A percentile compares a stretch with the other conserved stretches of the same genome.
Conservation (phyloP, 92 coral and sea anemone genomes). For the Heliopora coerulea region DNA sequence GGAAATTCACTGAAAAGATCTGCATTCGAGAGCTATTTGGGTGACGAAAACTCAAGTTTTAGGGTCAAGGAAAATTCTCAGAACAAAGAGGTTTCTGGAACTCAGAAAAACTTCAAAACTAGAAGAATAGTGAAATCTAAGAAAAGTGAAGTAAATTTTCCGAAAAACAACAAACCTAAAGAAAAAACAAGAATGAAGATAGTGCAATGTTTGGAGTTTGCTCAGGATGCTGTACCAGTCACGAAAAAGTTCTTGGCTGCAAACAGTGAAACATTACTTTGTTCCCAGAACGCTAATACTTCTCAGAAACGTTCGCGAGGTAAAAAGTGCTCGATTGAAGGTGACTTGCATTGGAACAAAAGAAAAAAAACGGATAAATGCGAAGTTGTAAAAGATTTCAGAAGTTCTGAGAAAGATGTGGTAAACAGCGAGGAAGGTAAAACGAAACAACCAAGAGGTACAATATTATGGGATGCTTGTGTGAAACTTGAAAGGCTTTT, state of each 20-base stretch:
- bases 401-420: not conserved
- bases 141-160: not conserved
- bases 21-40: not conserved
- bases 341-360: not conserved
- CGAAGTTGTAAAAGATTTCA: not conserved
- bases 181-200: constrained; percentile 16
- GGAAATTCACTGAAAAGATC: not conserved
- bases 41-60: not conserved
- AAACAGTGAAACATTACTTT: not conserved
- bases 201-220: constrained; percentile 15
- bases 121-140: not conserved
- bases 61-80: not conserved
- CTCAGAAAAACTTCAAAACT: not conserved
- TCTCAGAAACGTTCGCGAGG: not conserved
- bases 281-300: not conserved
- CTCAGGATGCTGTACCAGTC: not conserved
- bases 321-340: not conserved
- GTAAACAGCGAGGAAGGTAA: not conserved
- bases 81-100: not conserved
- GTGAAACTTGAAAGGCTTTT: constrained; percentile 27
- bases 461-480: constrained; percentile 28
- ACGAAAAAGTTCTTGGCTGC: not conserved
- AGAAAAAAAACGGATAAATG: not conserved
- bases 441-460: not conserved
- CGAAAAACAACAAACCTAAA: not conserved